A percentile compares a stretch with the other conserved stretches of the same genome.
phyloP scores from a whole-genome alignment of 35 echinoderm and acorn worm species.

The Holothuria glaberrima region DNA sequence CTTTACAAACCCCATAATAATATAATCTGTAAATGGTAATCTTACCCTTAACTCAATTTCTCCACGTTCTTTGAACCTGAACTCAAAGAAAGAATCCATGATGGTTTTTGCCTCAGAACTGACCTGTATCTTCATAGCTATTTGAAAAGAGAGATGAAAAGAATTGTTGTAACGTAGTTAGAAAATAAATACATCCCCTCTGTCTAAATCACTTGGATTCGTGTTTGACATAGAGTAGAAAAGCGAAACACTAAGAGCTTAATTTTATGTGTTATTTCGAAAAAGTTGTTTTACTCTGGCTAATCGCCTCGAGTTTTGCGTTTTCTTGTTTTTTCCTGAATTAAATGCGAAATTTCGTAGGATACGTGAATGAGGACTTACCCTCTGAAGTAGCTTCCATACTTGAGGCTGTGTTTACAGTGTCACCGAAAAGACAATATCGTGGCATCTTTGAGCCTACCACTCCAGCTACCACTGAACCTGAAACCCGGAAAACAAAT shows the following conservation, averaged over 20 bases:
- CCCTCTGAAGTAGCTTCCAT: conserved; percentile 35
- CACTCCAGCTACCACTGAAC: conserved; percentile 60
- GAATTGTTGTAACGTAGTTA: no score
- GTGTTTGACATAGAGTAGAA: no score
- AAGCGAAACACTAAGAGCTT: no score
- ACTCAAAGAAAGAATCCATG: conserved; percentile 32
- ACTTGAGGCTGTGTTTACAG: conserved; percentile 43
- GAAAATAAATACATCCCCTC: no score
- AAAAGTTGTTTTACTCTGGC: no score
- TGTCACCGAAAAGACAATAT: conserved; percentile 66
- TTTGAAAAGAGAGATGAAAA: neutral
- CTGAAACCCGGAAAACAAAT: conserved; percentile 14
- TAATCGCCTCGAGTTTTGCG: no score
- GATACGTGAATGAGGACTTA: neutral
- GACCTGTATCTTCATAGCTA: conserved; percentile 48
- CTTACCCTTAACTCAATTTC: conserved; percentile 44
- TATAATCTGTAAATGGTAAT: no score
- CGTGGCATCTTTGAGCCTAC: conserved; percentile 72
- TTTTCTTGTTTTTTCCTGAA: no score
- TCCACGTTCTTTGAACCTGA: conserved; percentile 32
- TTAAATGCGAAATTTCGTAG: no score
- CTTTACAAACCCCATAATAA: no score
- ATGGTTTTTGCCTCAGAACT: conserved; percentile 36
- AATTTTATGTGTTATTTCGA: no score
- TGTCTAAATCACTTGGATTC: no score